Conservation (phyloP, 2,888 invertebrate genomes). For the Erebia epiphron region DNA sequence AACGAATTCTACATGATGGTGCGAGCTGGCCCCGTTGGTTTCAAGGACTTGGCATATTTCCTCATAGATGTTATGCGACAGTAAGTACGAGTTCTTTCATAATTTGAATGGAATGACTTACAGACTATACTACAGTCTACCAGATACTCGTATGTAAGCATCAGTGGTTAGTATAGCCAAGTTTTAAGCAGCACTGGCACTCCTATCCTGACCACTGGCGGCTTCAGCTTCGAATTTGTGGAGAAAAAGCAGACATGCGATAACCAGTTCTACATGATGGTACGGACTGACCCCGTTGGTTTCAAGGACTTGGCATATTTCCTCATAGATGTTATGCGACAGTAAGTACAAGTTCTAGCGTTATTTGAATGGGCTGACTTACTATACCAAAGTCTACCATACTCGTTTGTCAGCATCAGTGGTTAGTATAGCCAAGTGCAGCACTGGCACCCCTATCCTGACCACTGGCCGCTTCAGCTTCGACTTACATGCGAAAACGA, state of each 20-base stretch:
- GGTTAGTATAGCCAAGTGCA: slow-evolving; percentile 89
- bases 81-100: slow-evolving; percentile 70
- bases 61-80: slow-evolving; percentile 86
- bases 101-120: too few species aligned
- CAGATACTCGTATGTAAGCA: too few species aligned
- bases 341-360: slow-evolving; percentile 74
- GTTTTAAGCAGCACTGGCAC: slow-evolving; percentile 88
- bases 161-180: slow-evolving; percentile 80
- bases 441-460: slow-evolving; percentile 88
- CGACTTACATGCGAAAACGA: slow-evolving; percentile 86
- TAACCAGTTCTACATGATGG: slow-evolving; percentile 91
- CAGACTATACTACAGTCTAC: too few species aligned
- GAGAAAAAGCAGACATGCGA: slow-evolving; percentile 85
- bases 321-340: slow-evolving; percentile 86
- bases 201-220: slow-evolving; percentile 91
- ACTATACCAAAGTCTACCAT: too few species aligned
- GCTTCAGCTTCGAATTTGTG: slow-evolving; percentile 90
- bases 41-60: slow-evolving; percentile 87
- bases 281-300: slow-evolving; percentile 88
- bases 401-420: slow-evolving; percentile 89
- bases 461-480: slow-evolving; percentile 91
- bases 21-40: slow-evolving; percentile 88
- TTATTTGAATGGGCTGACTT: too few species aligned
- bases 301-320: slow-evolving; percentile 89
- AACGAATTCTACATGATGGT: slow-evolving; percentile 92